Conservation (phyloP, 2,888 invertebrate species). For the Amphipyra tragopoginis region DNA sequence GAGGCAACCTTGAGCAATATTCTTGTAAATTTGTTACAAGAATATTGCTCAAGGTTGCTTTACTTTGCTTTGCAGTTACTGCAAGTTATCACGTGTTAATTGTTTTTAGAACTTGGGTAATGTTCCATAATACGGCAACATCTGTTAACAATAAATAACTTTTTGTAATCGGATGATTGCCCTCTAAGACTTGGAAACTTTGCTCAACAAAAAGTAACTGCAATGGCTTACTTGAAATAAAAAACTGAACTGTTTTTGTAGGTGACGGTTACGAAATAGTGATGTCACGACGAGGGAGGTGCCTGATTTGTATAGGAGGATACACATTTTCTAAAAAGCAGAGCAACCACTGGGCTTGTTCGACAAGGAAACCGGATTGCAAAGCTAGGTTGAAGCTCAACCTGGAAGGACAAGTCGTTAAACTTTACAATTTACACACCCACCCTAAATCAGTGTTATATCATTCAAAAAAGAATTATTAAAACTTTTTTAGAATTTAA, state of each 20-base stretch:
- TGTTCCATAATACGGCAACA: too few relatives aligned
- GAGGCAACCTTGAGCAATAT: too few relatives aligned
- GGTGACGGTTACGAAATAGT: slow-evolving; percentile 21
- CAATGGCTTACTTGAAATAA: neutral
- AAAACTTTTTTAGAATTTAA: neutral
- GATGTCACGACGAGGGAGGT: slow-evolving; percentile 19
- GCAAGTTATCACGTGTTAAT: too few relatives aligned
- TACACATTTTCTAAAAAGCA: slow-evolving; percentile 59
- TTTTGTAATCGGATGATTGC: too few relatives aligned
- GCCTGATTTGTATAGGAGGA: slow-evolving; percentile 41
- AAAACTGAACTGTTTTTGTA: slow-evolving; percentile 1
- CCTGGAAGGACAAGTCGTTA: slow-evolving; percentile 15
- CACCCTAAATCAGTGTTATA: slow-evolving; percentile 8
- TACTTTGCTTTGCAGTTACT: too few relatives aligned
- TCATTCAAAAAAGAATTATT: too few relatives aligned
- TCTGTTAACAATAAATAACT: too few relatives aligned
- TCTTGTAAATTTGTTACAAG: too few relatives aligned
- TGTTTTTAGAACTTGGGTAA: too few relatives aligned
- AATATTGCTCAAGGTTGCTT: too few relatives aligned
- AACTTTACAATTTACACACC: slow-evolving; percentile 19
- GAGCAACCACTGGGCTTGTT: slow-evolving; percentile 66
- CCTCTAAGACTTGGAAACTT: too few relatives aligned
- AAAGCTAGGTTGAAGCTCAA: slow-evolving; percentile 60
- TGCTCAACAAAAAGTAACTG: too few relatives aligned
- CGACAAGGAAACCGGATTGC: slow-evolving; percentile 56